phyloP scores from a whole-genome alignment of 2,797 vertebrate species.

The Siniperca obscura region DNA sequence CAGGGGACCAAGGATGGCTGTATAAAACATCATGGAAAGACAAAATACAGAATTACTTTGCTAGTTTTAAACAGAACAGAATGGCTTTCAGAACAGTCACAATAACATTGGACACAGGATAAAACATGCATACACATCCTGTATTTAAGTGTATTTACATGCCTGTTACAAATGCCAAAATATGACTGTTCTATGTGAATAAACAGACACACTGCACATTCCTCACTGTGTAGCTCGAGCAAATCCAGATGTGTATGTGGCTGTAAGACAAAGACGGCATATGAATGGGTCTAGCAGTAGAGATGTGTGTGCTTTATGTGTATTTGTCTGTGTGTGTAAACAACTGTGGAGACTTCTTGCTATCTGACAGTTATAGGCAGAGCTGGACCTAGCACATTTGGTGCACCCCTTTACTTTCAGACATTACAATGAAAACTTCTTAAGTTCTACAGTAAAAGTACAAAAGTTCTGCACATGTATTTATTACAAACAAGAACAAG shows the following conservation, averaged over 20 bases:
- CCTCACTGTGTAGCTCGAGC: conserved; percentile 34
- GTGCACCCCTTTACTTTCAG: too few relatives aligned
- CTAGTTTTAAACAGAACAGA: neutral
- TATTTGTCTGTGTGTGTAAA: neutral
- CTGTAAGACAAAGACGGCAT: conserved; percentile 35
- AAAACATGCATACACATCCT: neutral
- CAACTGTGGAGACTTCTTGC: conserved; percentile 10
- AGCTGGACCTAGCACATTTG: too few relatives aligned
- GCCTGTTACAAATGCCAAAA: conserved; percentile 16
- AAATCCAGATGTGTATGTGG: conserved; percentile 66
- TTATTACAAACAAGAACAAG: too few relatives aligned
- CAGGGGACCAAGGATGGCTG: neutral
- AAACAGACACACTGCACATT: conserved; percentile 34
- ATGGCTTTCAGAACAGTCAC: neutral
- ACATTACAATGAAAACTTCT: too few relatives aligned
- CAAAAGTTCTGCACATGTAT: too few relatives aligned
- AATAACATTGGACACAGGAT: neutral
- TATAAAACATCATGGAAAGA: neutral
- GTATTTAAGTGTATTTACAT: conserved; percentile 14
- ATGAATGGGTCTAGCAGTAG: conserved; percentile 24
- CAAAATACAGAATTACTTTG: neutral
- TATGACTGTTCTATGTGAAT: conserved; percentile 10
- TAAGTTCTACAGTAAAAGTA: too few relatives aligned
- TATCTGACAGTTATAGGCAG: conserved; percentile 22
- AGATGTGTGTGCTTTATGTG: neutral